Conservation (phyloP, 2,113 vertebrate genomes). For the Cebus imitator region DNA sequence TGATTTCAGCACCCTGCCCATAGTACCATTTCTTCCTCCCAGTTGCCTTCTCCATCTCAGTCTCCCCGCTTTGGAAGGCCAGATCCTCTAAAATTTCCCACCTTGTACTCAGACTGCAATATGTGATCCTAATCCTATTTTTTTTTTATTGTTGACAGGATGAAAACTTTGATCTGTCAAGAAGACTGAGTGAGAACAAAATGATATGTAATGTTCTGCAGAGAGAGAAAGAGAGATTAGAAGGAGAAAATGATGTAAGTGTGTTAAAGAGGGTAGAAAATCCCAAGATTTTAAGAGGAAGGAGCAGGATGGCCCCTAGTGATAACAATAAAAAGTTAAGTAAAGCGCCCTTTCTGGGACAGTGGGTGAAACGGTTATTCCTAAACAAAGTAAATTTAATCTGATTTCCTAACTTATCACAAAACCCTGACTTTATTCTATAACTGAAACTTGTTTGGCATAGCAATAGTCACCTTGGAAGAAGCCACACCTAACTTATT, state of each 20-base stretch:
- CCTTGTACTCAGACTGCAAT: neutral
- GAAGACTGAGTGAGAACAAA: slow-evolving; percentile 64
- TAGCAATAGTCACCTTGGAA: neutral
- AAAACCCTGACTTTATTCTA: neutral
- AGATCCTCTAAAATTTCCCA: neutral
- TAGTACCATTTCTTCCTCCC: accelerated
- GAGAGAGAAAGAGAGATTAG: slow-evolving; percentile 49
- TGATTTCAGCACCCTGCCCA: neutral
- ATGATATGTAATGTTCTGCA: slow-evolving; percentile 39
- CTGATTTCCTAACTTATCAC: neutral
- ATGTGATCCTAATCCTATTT: neutral
- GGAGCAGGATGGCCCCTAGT: neutral
- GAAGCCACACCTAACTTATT: neutral
- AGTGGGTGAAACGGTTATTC: neutral
- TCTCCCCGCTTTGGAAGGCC: neutral
- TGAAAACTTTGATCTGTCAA: slow-evolving; percentile 24
- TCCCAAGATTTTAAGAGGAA: neutral
- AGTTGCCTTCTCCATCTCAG: neutral
- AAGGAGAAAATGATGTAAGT: slow-evolving; percentile 76
- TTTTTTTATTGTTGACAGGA: slow-evolving; percentile 59
- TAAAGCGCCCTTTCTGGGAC: neutral
- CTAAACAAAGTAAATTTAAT: neutral
- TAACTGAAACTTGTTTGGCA: neutral
- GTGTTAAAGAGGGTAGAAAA: neutral
- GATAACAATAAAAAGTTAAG: neutral